These are phyloP conservation scores for Hippocampus zosterae DNA, from an alignment of 2,113 vertebrate genomes.

Conservation along the genomic window DNA sequence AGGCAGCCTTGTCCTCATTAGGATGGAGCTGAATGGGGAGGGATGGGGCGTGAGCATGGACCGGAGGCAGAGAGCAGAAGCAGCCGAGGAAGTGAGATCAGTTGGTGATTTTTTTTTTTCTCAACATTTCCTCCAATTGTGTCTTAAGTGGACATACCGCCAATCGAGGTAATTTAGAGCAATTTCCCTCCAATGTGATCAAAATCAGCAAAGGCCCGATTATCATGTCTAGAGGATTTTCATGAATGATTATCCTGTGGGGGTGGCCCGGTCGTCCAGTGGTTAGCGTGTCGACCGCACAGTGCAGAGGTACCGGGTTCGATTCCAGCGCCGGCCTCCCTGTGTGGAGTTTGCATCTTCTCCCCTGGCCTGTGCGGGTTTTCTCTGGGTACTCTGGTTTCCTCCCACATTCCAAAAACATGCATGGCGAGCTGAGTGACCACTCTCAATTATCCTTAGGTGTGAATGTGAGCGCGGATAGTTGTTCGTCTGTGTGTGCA, in stretches of 20 bases:
- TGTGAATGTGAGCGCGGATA: too few species aligned
- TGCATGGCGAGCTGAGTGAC: too few species aligned
- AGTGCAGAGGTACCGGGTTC: too few species aligned
- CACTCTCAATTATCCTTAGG: too few species aligned
- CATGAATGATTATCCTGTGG: not conserved
- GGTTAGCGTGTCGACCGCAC: too few species aligned
- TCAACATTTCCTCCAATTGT: not conserved
- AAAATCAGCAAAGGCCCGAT: not conserved
- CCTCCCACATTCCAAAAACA: too few species aligned
- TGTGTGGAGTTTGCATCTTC: too few species aligned
- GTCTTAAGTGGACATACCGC: not conserved
- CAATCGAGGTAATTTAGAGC: not conserved
- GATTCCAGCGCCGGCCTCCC: too few species aligned
- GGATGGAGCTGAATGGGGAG: constrained; percentile 30
- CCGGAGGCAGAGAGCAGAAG: constrained; percentile 25
- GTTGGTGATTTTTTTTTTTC: not conserved
- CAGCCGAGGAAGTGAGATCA: not conserved
- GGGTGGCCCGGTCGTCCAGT: not conserved
- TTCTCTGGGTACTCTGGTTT: too few species aligned
- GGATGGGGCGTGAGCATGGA: not conserved
- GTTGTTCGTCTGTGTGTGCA: too few species aligned
- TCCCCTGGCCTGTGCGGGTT: too few species aligned
- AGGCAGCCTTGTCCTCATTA: constrained; percentile 60
- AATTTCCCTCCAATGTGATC: not conserved
- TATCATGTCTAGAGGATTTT: not conserved